Base-by-base conservation (phyloP, 2,797 vertebrate species). In the Rousettus madagascariensis region DNA sequence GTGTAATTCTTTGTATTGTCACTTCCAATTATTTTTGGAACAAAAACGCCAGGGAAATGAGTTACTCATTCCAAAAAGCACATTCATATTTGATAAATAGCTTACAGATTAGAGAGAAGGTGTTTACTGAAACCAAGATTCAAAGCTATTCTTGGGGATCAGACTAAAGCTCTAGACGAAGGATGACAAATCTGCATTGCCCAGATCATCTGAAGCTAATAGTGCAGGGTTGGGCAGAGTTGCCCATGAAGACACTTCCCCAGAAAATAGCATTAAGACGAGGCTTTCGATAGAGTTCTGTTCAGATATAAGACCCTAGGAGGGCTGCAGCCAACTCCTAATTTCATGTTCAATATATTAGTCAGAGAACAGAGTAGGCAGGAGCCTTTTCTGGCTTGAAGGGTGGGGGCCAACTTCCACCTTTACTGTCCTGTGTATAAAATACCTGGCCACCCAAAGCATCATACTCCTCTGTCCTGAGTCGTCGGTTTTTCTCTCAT, bases 61-160 rank as follows among this genome's bases (percentile, higher is more conserved):
- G 95, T 97, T 96, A 96, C 93, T 97, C 87, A 74, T 97, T 97
- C 97, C 96, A 95, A 98, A 98, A 98, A 97, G 83, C 5, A 0
- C 94, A 98, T 98, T 98, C 97, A 97, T 98, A 98, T 98, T 98
- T 98, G 97, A 98, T 98, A 98, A 98, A 98, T 97, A 97, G 94
- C 96, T 95, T 94, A 97, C 90, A 97, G 96, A 98, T 97, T 96
- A 97, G 96, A 97, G 84, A 94, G 91, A 94, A 94, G 83, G 95
- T 97, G 97, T 98, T 98, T 98, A 97, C 95, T 96, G 95, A 96
- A 97, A 97, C 43, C 66, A 91, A 80, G 72, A 90, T 91, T 97
- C 92, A 95, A 96, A 96, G 95, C 72, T 84, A 91, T 97, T 97
- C 63, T 74, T 1, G 0, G 89, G 85, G 63, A 61, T 98, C 82